Evolutionary conservation across 1,140 invertebrate genomes (phyloP), one percentile per base, ranked within the genome.

Genomic region (Magallana gigas): DNA sequence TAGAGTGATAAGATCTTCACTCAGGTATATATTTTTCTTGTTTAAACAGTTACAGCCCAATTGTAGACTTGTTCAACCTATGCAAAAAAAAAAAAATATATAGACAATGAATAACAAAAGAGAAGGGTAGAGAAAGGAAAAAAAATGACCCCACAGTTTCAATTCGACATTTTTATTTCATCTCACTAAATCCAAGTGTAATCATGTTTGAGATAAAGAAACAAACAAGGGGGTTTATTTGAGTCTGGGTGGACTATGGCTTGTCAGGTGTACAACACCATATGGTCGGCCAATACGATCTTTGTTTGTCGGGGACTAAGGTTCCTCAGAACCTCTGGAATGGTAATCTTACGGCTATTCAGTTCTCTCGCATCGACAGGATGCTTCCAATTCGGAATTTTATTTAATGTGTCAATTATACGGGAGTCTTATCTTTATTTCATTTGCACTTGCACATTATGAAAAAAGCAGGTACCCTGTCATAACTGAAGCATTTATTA

Each of bases 211-310:
- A 76, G 68, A 76, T 76, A 76, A 76, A 76, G 68, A 76, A 76
- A 76, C 68, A 76, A 76, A 76, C 68, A 76, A 29, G 68, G 68
- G 60, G 68, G 68, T 76, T 76, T 76, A 76, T 76, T 76, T 76
- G 18, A 76, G 68, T 76, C 68, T 8, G 68, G 14, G 60, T 76
- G 23, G 68, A 76, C 60, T 11, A 62, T 6, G n/a, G n/a, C 68
- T 76, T 76, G 68, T 76, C 68, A 76, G 68, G 68, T 76, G 68
- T 76, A 76, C 23, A 76, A 29, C 23, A 23, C 68, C 68, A 76
- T 76, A 76, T 76, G 68, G 68, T 76, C 18, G 68, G 23, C 68
- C 68, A 76, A 76, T 76, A 76, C 68, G 36, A 76, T 76, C 68
- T 76, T 76, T 76, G 68, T 76, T 76, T 76, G 68, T 29, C 36